These are phyloP conservation scores for Archocentrus centrarchus DNA, from an alignment of 2,113 vertebrate genomes.

Conservation along the genomic window DNA sequence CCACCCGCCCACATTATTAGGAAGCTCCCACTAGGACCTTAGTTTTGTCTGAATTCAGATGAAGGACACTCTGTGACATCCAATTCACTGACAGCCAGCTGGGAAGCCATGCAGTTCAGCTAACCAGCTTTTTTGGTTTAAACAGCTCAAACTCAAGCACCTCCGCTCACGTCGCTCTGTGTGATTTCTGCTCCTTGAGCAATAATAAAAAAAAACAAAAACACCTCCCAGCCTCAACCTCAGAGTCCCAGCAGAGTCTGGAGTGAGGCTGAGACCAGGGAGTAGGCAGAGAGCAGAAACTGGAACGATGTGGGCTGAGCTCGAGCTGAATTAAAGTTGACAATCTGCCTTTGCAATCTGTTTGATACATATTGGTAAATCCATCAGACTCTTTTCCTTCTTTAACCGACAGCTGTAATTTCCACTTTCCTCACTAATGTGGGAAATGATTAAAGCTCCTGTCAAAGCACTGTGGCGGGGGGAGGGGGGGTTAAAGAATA, in stretches of 20 bases:
- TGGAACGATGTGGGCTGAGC: constrained; percentile 35
- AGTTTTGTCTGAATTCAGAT: not conserved
- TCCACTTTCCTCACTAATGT: constrained; percentile 14
- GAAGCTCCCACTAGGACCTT: not conserved
- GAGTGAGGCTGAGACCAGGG: constrained; percentile 15
- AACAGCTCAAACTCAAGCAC: constrained; percentile 5
- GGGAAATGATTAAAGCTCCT: constrained; percentile 2
- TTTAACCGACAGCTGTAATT: constrained; percentile 32
- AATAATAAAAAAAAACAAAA: not conserved
- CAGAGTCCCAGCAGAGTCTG: constrained; percentile 26
- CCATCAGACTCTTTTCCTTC: constrained; percentile 39
- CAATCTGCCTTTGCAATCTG: constrained; percentile 35
- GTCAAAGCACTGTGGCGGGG: not conserved
- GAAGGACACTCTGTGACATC: not conserved
- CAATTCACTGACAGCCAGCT: not conserved
- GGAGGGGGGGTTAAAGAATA: not conserved
- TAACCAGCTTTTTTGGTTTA: not conserved
- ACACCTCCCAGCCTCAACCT: constrained; percentile 11
- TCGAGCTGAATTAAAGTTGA: constrained; percentile 38
- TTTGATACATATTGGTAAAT: constrained; percentile 47
- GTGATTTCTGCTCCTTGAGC: constrained; percentile 16
- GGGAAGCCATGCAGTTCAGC: not conserved
- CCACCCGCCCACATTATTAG: not conserved
- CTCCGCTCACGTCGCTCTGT: not conserved
- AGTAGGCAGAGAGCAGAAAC: constrained; percentile 22